A percentile compares a stretch with the other conserved stretches of the same genome.
These are phyloP conservation scores for Prionace glauca DNA, from an alignment of 2,797 vertebrate genomes.

Conservation along the genomic window DNA sequence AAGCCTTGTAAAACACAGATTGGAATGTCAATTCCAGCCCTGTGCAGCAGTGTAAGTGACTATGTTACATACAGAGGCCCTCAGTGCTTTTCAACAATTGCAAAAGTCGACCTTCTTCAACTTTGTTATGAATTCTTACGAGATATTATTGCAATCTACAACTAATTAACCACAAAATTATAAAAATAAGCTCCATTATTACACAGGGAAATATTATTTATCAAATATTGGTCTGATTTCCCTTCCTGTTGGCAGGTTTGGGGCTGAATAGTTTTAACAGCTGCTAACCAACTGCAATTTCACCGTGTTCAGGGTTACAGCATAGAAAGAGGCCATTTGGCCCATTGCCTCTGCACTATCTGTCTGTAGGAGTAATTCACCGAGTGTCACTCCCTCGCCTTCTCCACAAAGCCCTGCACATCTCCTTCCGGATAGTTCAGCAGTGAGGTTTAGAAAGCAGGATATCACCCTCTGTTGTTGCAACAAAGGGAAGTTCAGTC, in stretches of 20 bases:
- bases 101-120: slow-evolving; percentile 3
- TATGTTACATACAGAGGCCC: background rate
- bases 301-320: background rate
- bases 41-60: background rate
- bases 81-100: background rate
- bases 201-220: background rate
- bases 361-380: background rate
- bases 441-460: background rate
- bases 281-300: background rate
- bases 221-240: background rate
- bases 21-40: no score
- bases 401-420: background rate
- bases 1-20: background rate
- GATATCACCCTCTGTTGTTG: background rate
- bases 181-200: background rate
- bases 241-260: background rate
- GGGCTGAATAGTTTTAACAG: background rate
- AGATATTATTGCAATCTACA: background rate
- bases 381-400: background rate
- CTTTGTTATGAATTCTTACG: background rate
- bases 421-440: background rate
- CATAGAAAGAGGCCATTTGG: background rate
- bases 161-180: background rate
- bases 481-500: background rate
- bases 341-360: background rate